Evolutionary conservation across 2,113 vertebrate genomes (phyloP).

Genomic region (Aldabrachelys gigantea): DNA sequence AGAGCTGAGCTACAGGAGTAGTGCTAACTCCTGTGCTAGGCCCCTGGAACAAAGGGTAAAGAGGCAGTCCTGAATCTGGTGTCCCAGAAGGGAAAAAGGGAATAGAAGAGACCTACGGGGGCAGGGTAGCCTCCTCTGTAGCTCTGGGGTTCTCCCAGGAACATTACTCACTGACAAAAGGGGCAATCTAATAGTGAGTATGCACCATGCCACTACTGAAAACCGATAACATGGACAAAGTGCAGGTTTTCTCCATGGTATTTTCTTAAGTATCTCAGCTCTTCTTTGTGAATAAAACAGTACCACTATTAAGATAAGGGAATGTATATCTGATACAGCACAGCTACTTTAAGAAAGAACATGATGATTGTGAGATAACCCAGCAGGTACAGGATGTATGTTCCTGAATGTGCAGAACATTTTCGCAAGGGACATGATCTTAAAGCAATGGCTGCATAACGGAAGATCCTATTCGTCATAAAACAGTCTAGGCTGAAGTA

Average conservation of each 20-base stretch:
- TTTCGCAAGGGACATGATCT: neutral
- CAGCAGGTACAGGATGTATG: neutral
- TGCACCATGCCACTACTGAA: neutral
- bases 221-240: neutral
- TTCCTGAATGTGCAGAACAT: neutral
- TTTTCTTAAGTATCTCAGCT: neutral
- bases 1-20: neutral
- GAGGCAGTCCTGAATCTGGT: neutral
- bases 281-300: neutral
- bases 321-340: neutral
- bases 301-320: neutral
- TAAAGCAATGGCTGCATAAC: neutral
- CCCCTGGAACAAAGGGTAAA: neutral
- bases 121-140: neutral
- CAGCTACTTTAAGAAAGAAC: neutral
- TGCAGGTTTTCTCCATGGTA: neutral
- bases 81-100: neutral
- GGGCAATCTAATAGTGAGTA: neutral
- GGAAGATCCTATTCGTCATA: neutral
- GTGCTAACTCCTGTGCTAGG: neutral
- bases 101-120: neutral
- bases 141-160: too few species aligned
- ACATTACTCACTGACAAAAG: neutral
- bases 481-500: neutral
- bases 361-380: fast-evolving